Percentiles rank a stretch among this genome's conserved stretches.
phyloP scores from a whole-genome alignment of 2,888 invertebrate genomes.

The Cephus nigrinus region DNA sequence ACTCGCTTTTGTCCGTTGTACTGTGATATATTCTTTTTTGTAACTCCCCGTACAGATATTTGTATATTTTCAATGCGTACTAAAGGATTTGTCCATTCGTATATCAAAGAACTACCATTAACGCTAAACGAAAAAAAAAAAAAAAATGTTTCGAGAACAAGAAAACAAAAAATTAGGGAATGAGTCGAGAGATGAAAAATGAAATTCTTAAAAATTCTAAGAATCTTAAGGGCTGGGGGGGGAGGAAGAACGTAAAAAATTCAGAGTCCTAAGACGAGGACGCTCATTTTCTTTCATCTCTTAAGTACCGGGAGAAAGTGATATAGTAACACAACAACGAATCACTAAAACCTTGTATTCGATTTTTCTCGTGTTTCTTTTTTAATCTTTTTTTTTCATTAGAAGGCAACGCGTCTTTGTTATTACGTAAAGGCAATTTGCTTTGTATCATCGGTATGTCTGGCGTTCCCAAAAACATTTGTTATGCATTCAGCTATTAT shows the following conservation, averaged over 20 bases:
- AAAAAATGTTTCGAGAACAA: background rate
- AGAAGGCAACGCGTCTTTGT: constrained; percentile 65
- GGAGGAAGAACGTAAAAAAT: background rate
- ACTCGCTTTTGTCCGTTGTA: constrained; percentile 62
- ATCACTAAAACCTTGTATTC: constrained; percentile 31
- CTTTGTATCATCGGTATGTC: constrained; percentile 66
- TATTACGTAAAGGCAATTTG: constrained; percentile 64
- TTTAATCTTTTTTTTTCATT: constrained; percentile 48
- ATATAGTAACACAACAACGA: constrained; percentile 41
- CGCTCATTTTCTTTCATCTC: constrained; percentile 20
- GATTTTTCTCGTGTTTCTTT: constrained; percentile 41
- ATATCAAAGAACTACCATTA: constrained; percentile 6
- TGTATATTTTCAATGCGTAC: constrained; percentile 13
- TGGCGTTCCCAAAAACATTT: constrained; percentile 52
- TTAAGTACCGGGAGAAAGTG: constrained; percentile 60
- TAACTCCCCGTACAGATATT: constrained; percentile 13
- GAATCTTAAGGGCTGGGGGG: background rate
- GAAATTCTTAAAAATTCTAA: background rate
- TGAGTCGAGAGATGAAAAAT: background rate
- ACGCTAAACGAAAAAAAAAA: background rate
- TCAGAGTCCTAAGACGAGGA: background rate
- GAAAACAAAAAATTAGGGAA: background rate
- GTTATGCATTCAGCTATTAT: background rate
- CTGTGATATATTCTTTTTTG: constrained; percentile 45
- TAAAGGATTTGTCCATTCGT: constrained; percentile 40